phyloP scores from a whole-genome alignment of 2,113 vertebrate species.

The Uria aalge region DNA sequence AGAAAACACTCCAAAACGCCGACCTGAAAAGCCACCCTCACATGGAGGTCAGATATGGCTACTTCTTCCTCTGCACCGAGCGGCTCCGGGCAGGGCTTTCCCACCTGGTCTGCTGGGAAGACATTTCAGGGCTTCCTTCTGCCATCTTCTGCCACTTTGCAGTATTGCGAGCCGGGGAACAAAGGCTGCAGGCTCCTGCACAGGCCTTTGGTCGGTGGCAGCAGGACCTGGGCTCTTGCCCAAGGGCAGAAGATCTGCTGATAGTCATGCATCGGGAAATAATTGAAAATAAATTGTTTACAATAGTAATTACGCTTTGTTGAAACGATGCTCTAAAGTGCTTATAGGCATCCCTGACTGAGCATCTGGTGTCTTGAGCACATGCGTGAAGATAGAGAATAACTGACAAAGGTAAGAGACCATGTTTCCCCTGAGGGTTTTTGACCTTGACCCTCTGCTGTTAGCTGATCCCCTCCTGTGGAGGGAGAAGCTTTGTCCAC shows the following conservation, averaged over 20 bases:
- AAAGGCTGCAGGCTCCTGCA: accelerated
- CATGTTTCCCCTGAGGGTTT: neutral
- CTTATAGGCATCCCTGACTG: neutral
- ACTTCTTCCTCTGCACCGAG: neutral
- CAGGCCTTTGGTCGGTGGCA: neutral
- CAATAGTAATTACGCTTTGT: neutral
- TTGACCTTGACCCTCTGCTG: neutral
- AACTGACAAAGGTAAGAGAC: neutral
- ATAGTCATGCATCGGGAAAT: neutral
- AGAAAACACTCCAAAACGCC: neutral
- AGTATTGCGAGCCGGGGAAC: neutral
- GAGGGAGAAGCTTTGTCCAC: neutral
- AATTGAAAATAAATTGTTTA: neutral
- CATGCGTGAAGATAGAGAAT: neutral
- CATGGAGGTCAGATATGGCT: neutral
- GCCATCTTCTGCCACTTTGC: constrained; percentile 26
- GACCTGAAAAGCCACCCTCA: neutral
- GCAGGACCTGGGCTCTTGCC: neutral
- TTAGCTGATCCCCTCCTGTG: accelerated
- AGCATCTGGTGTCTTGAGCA: neutral
- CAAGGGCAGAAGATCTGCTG: neutral
- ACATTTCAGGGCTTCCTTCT: constrained; percentile 36
- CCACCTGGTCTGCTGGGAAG: neutral
- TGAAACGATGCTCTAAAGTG: neutral
- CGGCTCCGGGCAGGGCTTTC: neutral